Evolutionary conservation across 2,888 invertebrate species (phyloP).

Genomic region (Portevinia maculata): DNA sequence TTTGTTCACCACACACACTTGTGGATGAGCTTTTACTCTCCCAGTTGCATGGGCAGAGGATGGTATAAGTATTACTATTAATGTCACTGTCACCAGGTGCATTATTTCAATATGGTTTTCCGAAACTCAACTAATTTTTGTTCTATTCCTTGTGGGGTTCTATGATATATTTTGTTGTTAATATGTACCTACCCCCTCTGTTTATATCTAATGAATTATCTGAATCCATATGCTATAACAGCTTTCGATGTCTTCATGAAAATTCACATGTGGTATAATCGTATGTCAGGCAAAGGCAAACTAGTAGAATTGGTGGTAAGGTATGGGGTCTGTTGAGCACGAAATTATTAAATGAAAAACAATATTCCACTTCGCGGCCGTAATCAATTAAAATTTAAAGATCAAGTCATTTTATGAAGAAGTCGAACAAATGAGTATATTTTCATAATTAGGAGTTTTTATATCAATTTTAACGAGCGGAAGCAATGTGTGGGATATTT

Average conservation of each 20-base stretch:
- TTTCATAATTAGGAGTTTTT: not conserved
- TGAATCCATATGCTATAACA: constrained; percentile 45
- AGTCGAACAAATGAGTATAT: not conserved
- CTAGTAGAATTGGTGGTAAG: not conserved
- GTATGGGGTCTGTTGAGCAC: not conserved
- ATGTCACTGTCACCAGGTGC: constrained; percentile 53
- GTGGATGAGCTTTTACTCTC: constrained; percentile 45
- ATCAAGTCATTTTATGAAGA: constrained; percentile 15
- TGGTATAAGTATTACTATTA: constrained; percentile 7
- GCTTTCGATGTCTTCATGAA: constrained; percentile 15
- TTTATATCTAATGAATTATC: constrained; percentile 61
- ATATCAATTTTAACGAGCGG: constrained; percentile 7
- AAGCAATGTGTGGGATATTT: too few relatives aligned
- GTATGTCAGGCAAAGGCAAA: constrained; percentile 2
- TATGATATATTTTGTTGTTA: not conserved
- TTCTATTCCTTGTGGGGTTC: not conserved
- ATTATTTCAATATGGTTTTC: constrained; percentile 9
- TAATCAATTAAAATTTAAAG: constrained; percentile 32
- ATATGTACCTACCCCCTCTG: constrained; percentile 29
- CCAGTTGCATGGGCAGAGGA: not conserved
- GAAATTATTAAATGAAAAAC: constrained; percentile 24
- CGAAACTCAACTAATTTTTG: not conserved
- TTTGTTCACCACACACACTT: constrained; percentile 43
- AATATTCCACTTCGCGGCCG: not conserved
- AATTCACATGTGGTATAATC: constrained; percentile 14